phyloP scores from a whole-genome alignment of 2,888 invertebrate genomes.

The Macrosiphum euphorbiae region DNA sequence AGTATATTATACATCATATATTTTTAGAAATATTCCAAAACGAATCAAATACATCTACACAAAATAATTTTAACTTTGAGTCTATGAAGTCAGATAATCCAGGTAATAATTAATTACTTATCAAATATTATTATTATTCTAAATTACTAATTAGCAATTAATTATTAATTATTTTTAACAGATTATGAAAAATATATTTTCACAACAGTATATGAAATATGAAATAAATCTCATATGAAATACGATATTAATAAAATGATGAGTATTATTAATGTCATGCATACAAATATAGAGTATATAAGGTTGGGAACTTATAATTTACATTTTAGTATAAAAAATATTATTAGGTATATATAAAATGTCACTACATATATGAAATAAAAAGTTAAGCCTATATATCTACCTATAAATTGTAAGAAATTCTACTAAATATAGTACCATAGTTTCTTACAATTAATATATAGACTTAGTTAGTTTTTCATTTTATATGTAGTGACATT shows the following conservation, averaged over 20 bases:
- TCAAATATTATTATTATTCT: background rate
- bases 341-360: too few relatives aligned
- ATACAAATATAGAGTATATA: background rate
- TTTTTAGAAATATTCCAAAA: constrained; percentile 2
- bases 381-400: too few relatives aligned
- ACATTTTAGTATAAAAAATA: too few relatives aligned
- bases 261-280: background rate
- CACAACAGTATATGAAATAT: too few relatives aligned
- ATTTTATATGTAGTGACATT: too few relatives aligned
- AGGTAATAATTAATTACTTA: background rate
- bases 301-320: too few relatives aligned
- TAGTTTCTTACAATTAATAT: too few relatives aligned
- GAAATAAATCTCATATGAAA: constrained; percentile 1
- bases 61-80: background rate
- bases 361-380: too few relatives aligned
- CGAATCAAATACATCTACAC: background rate
- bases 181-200: background rate
- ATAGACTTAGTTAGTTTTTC: too few relatives aligned
- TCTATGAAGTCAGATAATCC: background rate
- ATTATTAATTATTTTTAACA: background rate
- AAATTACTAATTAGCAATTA: background rate
- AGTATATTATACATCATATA: background rate
- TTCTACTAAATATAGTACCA: too few relatives aligned
- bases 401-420: too few relatives aligned
- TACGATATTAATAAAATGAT: constrained; percentile 8